These are phyloP conservation scores for Papilio polyxenes DNA, from an alignment of 1,140 invertebrate species.

Conservation along the genomic window DNA sequence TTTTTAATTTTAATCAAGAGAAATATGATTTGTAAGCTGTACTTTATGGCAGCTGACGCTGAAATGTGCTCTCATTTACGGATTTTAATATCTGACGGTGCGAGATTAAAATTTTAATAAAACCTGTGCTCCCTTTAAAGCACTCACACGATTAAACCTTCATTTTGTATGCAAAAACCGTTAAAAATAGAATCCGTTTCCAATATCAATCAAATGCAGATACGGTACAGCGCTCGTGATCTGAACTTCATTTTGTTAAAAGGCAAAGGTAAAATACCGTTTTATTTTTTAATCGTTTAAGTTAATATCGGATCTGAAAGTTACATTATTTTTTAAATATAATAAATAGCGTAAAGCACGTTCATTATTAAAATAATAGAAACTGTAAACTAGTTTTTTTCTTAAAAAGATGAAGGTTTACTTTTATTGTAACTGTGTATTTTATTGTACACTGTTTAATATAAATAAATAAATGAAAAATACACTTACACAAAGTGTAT, in stretches of 20 bases:
- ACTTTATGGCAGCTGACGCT: slow-evolving; percentile 24
- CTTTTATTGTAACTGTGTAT: too few species aligned
- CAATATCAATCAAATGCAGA: slow-evolving; percentile 1
- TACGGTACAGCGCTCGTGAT: neutral
- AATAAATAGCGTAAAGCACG: too few species aligned
- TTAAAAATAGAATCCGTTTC: neutral
- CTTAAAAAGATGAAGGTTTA: too few species aligned
- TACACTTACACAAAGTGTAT: too few species aligned
- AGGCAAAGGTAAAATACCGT: neutral
- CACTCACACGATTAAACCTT: slow-evolving; percentile 5
- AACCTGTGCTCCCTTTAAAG: slow-evolving; percentile 5
- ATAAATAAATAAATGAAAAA: too few species aligned
- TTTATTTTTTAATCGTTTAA: neutral
- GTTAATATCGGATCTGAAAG: neutral
- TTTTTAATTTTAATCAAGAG: slow-evolving; percentile 37
- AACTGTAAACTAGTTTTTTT: too few species aligned
- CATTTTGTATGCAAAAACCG: neutral
- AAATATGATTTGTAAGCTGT: slow-evolving; percentile 33
- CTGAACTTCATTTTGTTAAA: neutral
- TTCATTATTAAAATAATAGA: too few species aligned
- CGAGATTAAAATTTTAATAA: slow-evolving; percentile 31
- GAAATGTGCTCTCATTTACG: slow-evolving; percentile 32
- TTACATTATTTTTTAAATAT: too few species aligned
- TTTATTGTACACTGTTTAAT: too few species aligned
- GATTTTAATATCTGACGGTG: slow-evolving; percentile 22